Evolutionary conservation across 1,140 invertebrate species (phyloP), one percentile per base, ranked within the genome.

Genomic region (Megalonaias nervosa): DNA sequence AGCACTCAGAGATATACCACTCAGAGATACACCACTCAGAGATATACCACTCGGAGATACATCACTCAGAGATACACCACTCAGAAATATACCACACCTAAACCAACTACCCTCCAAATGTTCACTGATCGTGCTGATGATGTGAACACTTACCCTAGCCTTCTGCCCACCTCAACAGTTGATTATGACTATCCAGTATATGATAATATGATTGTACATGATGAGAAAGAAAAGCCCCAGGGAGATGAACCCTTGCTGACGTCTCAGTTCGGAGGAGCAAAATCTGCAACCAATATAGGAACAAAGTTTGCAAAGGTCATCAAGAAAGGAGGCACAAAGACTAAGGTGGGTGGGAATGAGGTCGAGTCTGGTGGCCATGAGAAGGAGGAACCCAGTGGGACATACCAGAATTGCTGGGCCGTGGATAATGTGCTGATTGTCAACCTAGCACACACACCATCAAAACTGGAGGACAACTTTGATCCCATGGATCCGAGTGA

Each of bases 371-470:
- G n/a, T 48, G 56, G 56, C 23, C 14, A 23, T 11, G 13, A 65
- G n/a, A 19, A 19, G n/a, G 79, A 77, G 60, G 74, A 81, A 64
- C 15, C 61, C 15, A 15, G 21, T 9, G 77, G 71, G 6, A 70
- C 73, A 17, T 82, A 81, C 69, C 70, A 83, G 69, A 85, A 85
- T 6, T 92, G 91, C 75, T 91, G 90, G 89, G 91, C 85, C 13
- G 75, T 92, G 60, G 91, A 92, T 74, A 89, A 92, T 79, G 84
- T 92, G 19, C 64, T 91, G 9, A 84, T 92, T 59, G 86, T 85
- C 19, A 91, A 90, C 79, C 83, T 83, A 67, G 88, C 85, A 16
- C 62, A 90, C 64, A 71, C 84, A n/a, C 90, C 90, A 38, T 70
- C 68, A 11, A 23, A 72, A 21, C 38, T 92, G 12, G 74, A 85